Percentiles rank a stretch among this genome's conserved stretches.
Evolutionary conservation across 2,888 invertebrate species (phyloP).

Genomic region (Marronus borbonicus): DNA sequence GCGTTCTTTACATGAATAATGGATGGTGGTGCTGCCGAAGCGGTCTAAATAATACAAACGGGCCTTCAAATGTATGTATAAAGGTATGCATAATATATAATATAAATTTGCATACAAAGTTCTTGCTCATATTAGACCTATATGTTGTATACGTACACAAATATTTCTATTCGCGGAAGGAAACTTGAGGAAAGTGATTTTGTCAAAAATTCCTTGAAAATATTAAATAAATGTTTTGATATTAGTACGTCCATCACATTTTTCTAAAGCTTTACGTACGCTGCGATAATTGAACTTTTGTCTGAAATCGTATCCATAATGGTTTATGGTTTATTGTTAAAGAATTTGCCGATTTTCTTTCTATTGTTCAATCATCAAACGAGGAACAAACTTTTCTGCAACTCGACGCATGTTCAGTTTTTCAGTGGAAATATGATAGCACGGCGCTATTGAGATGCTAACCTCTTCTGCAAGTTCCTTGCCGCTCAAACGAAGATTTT

Average conservation of each 20-base stretch:
- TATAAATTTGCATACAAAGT: slow-evolving; percentile 10
- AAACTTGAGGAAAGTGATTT: neutral
- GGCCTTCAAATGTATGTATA: slow-evolving; percentile 12
- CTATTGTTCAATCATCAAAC: too few relatives aligned
- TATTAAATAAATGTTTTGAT: neutral
- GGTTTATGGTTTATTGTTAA: too few relatives aligned
- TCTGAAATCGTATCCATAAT: too few relatives aligned
- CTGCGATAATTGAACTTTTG: too few relatives aligned
- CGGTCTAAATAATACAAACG: slow-evolving; percentile 33
- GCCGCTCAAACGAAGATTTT: too few relatives aligned
- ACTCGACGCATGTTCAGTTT: too few relatives aligned
- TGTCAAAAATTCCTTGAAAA: neutral
- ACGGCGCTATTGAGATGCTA: too few relatives aligned
- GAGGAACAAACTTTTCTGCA: too few relatives aligned
- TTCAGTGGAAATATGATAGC: too few relatives aligned
- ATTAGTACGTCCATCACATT: neutral
- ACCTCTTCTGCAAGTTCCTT: too few relatives aligned
- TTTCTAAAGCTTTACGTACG: neutral
- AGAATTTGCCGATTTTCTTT: too few relatives aligned
- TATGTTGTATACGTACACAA: neutral
- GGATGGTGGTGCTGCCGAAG: slow-evolving; percentile 19
- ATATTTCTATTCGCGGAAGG: neutral
- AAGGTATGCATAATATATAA: slow-evolving; percentile 14
- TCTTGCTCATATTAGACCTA: neutral
- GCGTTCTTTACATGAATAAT: slow-evolving; percentile 38